Evolutionary conservation across 2,797 vertebrate species (phyloP), one percentile per base, ranked within the genome.

Genomic region (Pseudopleuronectes americanus): DNA sequence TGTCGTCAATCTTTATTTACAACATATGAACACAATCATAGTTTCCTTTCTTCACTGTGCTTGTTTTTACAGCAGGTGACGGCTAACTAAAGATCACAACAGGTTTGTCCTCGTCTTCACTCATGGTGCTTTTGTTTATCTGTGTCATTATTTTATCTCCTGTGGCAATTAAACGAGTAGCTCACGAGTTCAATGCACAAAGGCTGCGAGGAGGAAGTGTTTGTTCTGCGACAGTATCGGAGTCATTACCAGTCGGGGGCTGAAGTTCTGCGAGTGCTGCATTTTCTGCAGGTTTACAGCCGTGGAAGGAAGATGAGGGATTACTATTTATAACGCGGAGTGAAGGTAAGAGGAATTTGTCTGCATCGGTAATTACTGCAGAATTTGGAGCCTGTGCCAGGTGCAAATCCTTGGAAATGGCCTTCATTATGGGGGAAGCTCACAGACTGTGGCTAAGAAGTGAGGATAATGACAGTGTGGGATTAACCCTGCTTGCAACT

Each of bases 391-490:
- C 45, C 64, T 43, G 65, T 79, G 79, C 74, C 69, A 86, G 81
- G 84, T 90, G 75, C 85, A 92, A 89, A 90, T 90, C 88, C 84
- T 85, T 61, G 62, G 67, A 88, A 87, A 83, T 87, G 80, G 86
- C 77, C 86, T 87, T 90, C 86, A 85, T 92, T 91, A 91, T 26
- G 62, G 54, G 68, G 64, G 64, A 71, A 68, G 71, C 82, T 84
- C 8, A 33, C 68, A 67, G 74, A 75, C 77, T 68, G 71, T 80
- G 57, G 77, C 85, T 89, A 77, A 87, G 87, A 84, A 87, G 80
- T 83, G 83, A 77, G 84, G 78, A 88, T 90, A 93, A 92, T 89
- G 88, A 90, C 86, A 87, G 83, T 69, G 68, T 79, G 85, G 87
- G 86, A 92, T 88, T 90, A 92, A 86, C 85, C 87, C 74, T 54